These are phyloP conservation scores for Aratinga solstitialis DNA, from an alignment of 2,797 vertebrate species.

Conservation along the genomic window DNA sequence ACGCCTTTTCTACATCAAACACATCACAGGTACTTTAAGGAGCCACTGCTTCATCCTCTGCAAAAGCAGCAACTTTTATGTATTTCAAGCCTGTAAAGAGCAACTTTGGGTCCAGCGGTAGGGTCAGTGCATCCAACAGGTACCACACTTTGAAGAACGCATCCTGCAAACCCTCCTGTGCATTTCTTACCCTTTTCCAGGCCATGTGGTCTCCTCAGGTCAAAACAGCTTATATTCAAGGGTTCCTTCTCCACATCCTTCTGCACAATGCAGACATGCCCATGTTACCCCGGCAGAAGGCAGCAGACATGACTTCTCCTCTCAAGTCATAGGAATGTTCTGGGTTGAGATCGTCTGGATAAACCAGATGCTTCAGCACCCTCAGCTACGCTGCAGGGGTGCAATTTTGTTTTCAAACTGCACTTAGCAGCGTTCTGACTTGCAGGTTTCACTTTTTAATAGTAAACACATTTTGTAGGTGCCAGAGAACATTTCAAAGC, in stretches of 20 bases:
- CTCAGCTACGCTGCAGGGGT: constrained; percentile 20
- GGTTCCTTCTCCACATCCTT: not conserved
- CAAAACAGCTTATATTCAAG: fast-evolving
- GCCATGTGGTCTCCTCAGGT: not conserved
- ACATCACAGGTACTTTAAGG: not conserved
- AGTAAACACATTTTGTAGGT: constrained; percentile 63
- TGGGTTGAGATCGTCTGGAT: not conserved
- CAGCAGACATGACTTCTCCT: not conserved
- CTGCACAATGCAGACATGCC: not conserved
- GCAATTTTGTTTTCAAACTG: constrained; percentile 51
- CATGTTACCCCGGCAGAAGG: not conserved
- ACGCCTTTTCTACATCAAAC: fast-evolving
- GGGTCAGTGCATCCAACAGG: not conserved
- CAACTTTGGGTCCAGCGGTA: not conserved
- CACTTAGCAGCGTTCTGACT: constrained; percentile 53
- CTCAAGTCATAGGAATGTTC: constrained; percentile 1
- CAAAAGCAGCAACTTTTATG: not conserved
- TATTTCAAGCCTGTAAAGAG: not conserved
- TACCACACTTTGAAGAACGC: not conserved
- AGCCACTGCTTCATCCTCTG: not conserved
- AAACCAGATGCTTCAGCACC: constrained; percentile 22
- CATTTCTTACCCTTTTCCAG: not conserved
- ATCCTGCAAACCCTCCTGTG: not conserved
- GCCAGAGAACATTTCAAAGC: constrained; percentile 67
- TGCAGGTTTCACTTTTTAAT: constrained; percentile 68